phyloP scores from a whole-genome alignment of 2,888 invertebrate genomes.

The Limnephilus rhombicus region DNA sequence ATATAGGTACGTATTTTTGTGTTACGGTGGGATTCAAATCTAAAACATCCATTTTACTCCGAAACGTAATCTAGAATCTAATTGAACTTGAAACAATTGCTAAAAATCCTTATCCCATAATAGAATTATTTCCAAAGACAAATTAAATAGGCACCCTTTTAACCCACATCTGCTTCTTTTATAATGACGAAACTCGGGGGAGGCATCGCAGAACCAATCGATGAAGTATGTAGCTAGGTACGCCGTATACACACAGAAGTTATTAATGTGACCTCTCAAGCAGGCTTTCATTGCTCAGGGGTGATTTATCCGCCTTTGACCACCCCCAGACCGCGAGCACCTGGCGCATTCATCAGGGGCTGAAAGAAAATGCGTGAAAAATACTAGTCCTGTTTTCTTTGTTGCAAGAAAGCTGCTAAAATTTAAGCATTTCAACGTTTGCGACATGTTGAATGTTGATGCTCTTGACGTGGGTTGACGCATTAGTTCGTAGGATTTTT shows the following conservation, averaged over 20 bases:
- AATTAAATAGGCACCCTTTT: background rate
- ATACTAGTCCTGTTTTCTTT: background rate
- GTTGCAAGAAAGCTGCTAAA: background rate
- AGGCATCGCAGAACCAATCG: background rate
- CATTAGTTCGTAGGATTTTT: too few relatives aligned
- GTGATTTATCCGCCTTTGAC: slow-evolving; percentile 29
- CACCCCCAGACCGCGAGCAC: slow-evolving; percentile 12
- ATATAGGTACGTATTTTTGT: too few relatives aligned
- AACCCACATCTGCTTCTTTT: background rate
- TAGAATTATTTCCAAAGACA: background rate
- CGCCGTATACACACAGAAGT: background rate
- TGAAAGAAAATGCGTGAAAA: slow-evolving; percentile 38
- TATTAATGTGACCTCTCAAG: slow-evolving; percentile 22
- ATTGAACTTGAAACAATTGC: background rate
- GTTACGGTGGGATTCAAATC: background rate
- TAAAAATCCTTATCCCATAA: background rate
- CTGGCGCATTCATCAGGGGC: slow-evolving; percentile 7
- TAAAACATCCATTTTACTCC: background rate
- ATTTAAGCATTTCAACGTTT: background rate
- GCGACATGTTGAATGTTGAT: background rate
- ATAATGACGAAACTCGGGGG: background rate
- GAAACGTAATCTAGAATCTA: too few relatives aligned
- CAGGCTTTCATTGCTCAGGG: background rate
- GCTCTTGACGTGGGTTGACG: too few relatives aligned
- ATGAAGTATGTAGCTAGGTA: background rate